These are phyloP conservation scores for Theocolax elegans DNA, from an alignment of 1,140 invertebrate species.

Conservation along the genomic window DNA sequence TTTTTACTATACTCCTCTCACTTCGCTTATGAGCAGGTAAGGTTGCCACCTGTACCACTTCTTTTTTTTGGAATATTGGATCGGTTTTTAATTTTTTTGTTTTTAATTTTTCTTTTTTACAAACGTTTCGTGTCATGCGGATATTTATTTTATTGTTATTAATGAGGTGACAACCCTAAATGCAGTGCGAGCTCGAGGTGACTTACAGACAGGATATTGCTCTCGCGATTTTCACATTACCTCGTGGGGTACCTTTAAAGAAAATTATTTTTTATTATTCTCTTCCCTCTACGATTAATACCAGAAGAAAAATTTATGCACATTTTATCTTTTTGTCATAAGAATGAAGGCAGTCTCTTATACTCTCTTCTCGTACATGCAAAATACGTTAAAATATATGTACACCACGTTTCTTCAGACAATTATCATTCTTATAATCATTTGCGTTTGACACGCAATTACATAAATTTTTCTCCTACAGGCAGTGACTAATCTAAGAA, in stretches of 20 bases:
- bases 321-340: neutral
- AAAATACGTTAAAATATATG: no score
- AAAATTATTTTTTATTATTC: conserved; percentile 59
- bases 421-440: no score
- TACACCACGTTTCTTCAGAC: no score
- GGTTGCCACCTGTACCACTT: conserved; percentile 5
- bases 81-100: neutral
- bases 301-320: conserved; percentile 17
- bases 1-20: conserved; percentile 36
- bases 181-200: conserved; percentile 51
- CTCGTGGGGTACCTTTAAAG: conserved; percentile 67
- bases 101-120: neutral
- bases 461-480: no score
- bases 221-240: conserved; percentile 65
- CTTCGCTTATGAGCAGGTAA: conserved; percentile 26
- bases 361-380: no score
- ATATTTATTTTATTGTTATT: neutral
- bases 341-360: no score
- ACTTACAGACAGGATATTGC: conserved; percentile 62
- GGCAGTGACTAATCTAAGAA: no score
- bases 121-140: neutral
- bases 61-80: neutral
- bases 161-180: conserved; percentile 30
- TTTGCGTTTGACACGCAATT: no score
- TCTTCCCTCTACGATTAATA: neutral